Conservation (phyloP, 2,888 invertebrate genomes). For the Criorhina ranunculi region DNA sequence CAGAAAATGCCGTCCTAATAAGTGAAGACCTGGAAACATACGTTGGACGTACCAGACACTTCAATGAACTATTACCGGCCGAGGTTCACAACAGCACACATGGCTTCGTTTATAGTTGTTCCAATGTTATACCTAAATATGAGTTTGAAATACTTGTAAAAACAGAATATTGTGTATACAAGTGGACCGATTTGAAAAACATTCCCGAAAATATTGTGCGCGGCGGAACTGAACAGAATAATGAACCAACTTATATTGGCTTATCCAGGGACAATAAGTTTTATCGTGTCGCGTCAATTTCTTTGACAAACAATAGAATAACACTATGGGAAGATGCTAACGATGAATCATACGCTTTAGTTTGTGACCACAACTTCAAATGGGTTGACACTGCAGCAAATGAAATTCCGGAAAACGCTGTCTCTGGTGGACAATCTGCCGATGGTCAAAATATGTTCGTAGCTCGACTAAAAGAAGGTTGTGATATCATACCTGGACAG, state of each 20-base stretch:
- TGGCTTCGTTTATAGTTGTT: neutral
- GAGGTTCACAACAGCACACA: conserved; percentile 8
- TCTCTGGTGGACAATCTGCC: neutral
- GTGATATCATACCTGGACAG: conserved; percentile 5
- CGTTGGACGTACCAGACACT: conserved; percentile 35
- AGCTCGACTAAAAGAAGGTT: neutral
- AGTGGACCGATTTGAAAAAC: neutral
- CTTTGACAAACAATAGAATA: neutral
- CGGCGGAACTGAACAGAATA: neutral
- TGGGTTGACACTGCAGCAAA: conserved; percentile 6
- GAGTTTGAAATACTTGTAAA: conserved; percentile 23
- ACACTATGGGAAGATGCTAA: neutral
- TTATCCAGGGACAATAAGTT: neutral
- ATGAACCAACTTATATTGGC: conserved; percentile 23
- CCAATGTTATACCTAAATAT: neutral
- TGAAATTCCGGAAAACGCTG: neutral
- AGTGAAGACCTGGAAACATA: neutral
- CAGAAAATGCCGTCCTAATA: neutral
- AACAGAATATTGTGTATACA: neutral
- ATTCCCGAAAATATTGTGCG: conserved; percentile 9
- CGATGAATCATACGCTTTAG: neutral
- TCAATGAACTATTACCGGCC: conserved; percentile 5
- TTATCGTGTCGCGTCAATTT: neutral
- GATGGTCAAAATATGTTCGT: neutral
- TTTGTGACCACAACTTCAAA: neutral